phyloP scores from a whole-genome alignment of 2,888 invertebrate genomes.

The Nematopogon swammerdamellus region DNA sequence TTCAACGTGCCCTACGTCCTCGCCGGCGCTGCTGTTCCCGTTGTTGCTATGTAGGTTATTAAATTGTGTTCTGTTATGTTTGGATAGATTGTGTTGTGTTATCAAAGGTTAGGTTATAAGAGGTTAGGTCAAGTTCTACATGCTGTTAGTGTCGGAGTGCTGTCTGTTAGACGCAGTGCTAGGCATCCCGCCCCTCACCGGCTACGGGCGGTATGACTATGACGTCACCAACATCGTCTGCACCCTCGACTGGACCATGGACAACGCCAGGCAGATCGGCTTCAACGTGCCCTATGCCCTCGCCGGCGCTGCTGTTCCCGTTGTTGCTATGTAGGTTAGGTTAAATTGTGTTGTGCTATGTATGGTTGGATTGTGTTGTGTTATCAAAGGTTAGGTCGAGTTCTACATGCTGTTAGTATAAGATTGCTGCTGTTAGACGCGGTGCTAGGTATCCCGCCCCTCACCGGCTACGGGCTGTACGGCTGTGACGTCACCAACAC shows the following conservation, averaged over 20 bases:
- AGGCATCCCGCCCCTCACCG: no score
- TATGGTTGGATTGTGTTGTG: no score
- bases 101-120: no score
- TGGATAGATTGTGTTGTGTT: no score
- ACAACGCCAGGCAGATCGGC: conserved; percentile 37
- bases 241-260: conserved; percentile 40
- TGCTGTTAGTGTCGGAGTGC: no score
- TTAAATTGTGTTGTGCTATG: no score
- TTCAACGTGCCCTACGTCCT: conserved; percentile 40
- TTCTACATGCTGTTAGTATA: no score
- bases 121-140: no score
- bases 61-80: neutral
- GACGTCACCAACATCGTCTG: conserved; percentile 47
- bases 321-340: conserved; percentile 47
- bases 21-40: conserved; percentile 38
- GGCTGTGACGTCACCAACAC: conserved; percentile 50
- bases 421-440: no score
- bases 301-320: conserved; percentile 38
- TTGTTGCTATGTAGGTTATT: conserved; percentile 43
- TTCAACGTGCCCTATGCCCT: conserved; percentile 40
- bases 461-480: conserved; percentile 47
- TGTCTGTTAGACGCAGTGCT: no score
- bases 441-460: no score
- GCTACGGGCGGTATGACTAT: conserved; percentile 48
- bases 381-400: no score